Evolutionary conservation across 2,797 vertebrate species (phyloP).

Genomic region (Malacoraja senta): DNA sequence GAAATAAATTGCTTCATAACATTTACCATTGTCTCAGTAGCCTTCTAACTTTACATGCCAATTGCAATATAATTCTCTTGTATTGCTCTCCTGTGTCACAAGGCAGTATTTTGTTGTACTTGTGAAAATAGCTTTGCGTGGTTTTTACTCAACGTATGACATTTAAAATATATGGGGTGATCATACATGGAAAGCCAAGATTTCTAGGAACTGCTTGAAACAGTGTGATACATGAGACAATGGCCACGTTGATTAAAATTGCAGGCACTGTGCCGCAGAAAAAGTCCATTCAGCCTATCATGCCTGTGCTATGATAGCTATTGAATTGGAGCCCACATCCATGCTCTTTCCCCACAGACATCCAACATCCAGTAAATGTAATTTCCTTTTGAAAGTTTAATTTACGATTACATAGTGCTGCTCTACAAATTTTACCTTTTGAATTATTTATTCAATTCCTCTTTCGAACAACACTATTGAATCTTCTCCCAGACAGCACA

Average conservation of each 20-base stretch:
- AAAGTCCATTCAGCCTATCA: neutral
- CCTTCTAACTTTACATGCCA: neutral
- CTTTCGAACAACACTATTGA: neutral
- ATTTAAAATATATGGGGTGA: neutral
- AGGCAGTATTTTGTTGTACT: neutral
- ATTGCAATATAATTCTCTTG: conserved; percentile 9
- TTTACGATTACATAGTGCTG: no score
- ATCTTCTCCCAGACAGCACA: neutral
- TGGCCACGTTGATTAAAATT: neutral
- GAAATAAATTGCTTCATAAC: conserved; percentile 30
- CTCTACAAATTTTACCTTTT: neutral
- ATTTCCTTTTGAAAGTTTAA: no score
- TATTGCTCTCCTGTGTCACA: conserved; percentile 1
- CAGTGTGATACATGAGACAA: neutral
- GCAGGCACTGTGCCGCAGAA: neutral
- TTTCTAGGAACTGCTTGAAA: no score
- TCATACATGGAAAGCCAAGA: no score
- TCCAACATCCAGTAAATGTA: no score
- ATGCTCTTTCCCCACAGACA: neutral
- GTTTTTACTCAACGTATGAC: neutral
- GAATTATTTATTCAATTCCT: neutral
- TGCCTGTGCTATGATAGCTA: neutral
- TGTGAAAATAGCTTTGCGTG: neutral
- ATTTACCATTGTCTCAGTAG: neutral
- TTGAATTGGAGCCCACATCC: neutral